Evolutionary conservation across 1,140 invertebrate species (phyloP), one percentile per base, ranked within the genome.

Genomic region (Zaprionus tsacasi): DNA sequence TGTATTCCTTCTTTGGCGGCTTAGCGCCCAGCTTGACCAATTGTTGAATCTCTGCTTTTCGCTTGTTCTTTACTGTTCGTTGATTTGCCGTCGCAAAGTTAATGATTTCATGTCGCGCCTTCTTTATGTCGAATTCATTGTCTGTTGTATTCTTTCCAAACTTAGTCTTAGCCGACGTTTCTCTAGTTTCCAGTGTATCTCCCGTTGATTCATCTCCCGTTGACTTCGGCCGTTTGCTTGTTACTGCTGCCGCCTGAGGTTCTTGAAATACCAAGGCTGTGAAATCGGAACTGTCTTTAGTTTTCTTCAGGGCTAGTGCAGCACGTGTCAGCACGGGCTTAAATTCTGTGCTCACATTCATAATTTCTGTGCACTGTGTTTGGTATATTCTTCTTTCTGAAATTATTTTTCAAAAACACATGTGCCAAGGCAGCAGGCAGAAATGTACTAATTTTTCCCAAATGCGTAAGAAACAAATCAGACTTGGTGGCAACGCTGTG

Each of bases 21-120:
- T 94, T 95, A 8, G 95, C 95, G 30, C 95, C 95, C 68, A 96
- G 93, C 74, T 94, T 94, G 27, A 96, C 92, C 10, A 94, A 93
- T 21, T 95, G 91, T 25, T 93, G 94, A 25, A 94, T 92, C 88
- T 95, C 94, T 59, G 94, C 94, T 91, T 94, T 92, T 48, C 93
- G 91, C 71, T 95, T 94, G 65, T 94, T 94, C 40, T 91, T 81
- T n/a, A 93, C 92, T 15, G 94, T 91, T 12, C 95, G 93, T 52
- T 95, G 95, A 56, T 94, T 93, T 35, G 69, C 71, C 75, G 95
- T 95, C 55, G 94, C 95, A 85, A 96, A 95, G 71, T 95, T 95
- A 38, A 95, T 93, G 6, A 96, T 92, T 76, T 96, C 95, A 81
- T 94, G 93, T 60, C 94, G 93, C 0, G 93, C 92, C 63, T 89